Base-by-base conservation (phyloP, 2,113 vertebrate species). In the Zosterops japonicus region DNA sequence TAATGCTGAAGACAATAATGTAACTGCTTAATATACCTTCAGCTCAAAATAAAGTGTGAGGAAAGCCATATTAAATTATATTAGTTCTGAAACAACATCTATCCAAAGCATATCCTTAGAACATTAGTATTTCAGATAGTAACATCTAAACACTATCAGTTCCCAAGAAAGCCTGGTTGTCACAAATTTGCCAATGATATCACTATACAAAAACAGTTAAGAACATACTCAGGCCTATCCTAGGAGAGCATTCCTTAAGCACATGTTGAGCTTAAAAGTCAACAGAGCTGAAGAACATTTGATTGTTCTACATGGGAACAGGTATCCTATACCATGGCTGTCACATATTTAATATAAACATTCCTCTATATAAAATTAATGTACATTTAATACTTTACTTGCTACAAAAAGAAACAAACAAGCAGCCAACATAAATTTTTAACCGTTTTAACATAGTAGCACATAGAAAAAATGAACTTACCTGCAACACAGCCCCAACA, bases 401-500 rank as follows among this genome's bases (percentile, higher is more conserved):
- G 10, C 53, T 67, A n/a, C 27, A 90, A 72, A 83, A 94, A 72
- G 8, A 88, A 85, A 25, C 9, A 82, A 71, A 17, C 7, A 91
- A 93, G 16, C 15, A 15, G 12, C 11, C 7, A 49, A 46, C 10
- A 20, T n/a, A 53, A 83, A 61, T 72, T 46, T 42, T 63, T 22
- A 90, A 68, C 9, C 6, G 5, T 18, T 63, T 61, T 57, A 56
- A 86, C 7, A 55, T 2, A 72, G 23, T 1, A 84, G 31, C 23
- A 46, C 10, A 64, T 0, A 74, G 5, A 19, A 81, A 52, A 79
- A 79, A 47, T 75, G 16, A 33, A 77, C 29, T 96, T 98, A 99
- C 99, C 99, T 99, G 98, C 99, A 99, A 96, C 99, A 99, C 56
- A 99, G 98, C 80, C 99, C 98, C 96, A 99, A 97, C 83, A 99